Percentiles rank a stretch among this genome's conserved stretches.
Evolutionary conservation across 2,113 vertebrate species (phyloP).

Genomic region (crab-eating macaque (Macaca fascicularis)): T2T-MFA8v1.1 NC_088375.1:204926501-204927000

Average conservation of each 20-base stretch:
- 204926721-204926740: background rate
- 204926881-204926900: constrained; percentile 35
- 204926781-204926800: background rate
- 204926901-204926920: background rate
- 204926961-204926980: constrained; percentile 31
- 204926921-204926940: background rate
- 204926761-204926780: background rate
- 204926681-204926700: background rate
- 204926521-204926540: background rate
- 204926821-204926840: constrained; percentile 22
- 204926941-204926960: background rate
- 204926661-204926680: background rate
- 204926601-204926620: background rate
- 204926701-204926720: background rate
- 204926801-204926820: background rate
- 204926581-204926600: background rate
- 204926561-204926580: background rate
- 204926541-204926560: background rate
- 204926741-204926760: background rate
- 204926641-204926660: background rate
- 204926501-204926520: background rate
- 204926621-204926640: background rate
- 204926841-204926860: constrained; percentile 12
- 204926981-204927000: constrained; percentile 54
- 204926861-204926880: constrained; percentile 55